Percentiles rank a stretch among this genome's conserved stretches.
Conservation (phyloP, 2,888 invertebrate genomes). For the Ectobius pallidus region DNA sequence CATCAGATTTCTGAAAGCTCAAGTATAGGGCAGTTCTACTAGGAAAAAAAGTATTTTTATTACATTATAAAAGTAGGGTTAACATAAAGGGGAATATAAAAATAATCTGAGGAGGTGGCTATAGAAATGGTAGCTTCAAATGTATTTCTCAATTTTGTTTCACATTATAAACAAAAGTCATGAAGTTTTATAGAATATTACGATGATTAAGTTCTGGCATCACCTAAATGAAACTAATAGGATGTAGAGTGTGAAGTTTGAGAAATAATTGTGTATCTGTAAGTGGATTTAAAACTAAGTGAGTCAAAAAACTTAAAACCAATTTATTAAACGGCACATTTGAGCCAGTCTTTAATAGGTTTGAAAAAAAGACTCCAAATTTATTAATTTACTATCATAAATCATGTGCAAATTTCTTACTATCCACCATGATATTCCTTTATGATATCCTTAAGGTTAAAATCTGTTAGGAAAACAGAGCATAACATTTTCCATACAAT, state of each 20-base stretch:
- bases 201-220: not conserved
- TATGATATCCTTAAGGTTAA: not conserved
- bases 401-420: not conserved
- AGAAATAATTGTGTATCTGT: not conserved
- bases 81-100: not conserved
- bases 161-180: not conserved
- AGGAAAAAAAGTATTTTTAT: not conserved
- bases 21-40: slow-evolving; percentile 12
- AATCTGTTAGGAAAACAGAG: not conserved
- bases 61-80: not conserved
- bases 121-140: not conserved
- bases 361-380: not conserved
- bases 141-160: not conserved
- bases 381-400: not conserved
- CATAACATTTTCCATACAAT: too few relatives aligned
- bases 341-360: not conserved
- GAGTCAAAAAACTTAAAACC: not conserved
- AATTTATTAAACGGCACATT: not conserved
- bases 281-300: not conserved
- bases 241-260: not conserved
- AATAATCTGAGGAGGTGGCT: not conserved
- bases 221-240: not conserved
- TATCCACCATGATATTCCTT: not conserved
- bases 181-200: not conserved
- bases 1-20: not conserved